These are phyloP conservation scores for Anolis sagrei DNA, from an alignment of 2,113 vertebrate species.

Conservation along the genomic window DNA sequence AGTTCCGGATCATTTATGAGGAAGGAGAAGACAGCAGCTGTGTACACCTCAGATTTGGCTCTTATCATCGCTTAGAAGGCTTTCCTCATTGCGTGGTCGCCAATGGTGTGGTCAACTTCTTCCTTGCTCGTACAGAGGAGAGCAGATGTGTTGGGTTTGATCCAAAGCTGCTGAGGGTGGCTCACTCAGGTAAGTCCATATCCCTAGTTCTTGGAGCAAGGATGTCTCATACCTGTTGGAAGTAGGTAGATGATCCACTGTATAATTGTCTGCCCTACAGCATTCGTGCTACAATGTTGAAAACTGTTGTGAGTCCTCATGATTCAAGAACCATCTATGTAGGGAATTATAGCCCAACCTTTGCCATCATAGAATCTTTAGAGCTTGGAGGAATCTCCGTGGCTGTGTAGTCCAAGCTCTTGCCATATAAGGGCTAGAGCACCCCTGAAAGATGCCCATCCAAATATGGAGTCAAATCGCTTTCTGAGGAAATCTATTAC, in stretches of 20 bases:
- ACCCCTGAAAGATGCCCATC: too few species aligned
- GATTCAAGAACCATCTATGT: too few species aligned
- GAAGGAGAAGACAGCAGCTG: conserved; percentile 71
- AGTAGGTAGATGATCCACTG: neutral
- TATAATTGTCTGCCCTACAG: neutral
- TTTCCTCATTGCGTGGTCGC: conserved; percentile 72
- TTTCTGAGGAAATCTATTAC: too few species aligned
- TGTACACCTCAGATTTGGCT: conserved; percentile 50
- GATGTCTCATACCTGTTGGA: neutral
- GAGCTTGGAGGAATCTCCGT: too few species aligned
- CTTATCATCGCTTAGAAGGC: conserved; percentile 61
- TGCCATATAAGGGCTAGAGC: too few species aligned
- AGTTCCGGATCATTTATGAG: conserved; percentile 71
- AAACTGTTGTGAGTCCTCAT: neutral
- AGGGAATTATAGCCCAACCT: too few species aligned
- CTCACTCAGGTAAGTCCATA: conserved; percentile 71
- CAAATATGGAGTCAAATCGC: too few species aligned
- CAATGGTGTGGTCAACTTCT: conserved; percentile 77
- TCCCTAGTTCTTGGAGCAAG: neutral
- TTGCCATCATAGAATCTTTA: too few species aligned
- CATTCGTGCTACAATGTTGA: neutral
- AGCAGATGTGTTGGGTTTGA: conserved; percentile 77
- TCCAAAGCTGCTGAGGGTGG: conserved; percentile 73
- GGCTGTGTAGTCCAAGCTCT: too few species aligned
- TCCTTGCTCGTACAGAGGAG: conserved; percentile 78